Evolutionary conservation across 2,113 vertebrate species (phyloP), one percentile per base, ranked within the genome.

Genomic region (Dicerorhinus sumatrensis): DNA sequence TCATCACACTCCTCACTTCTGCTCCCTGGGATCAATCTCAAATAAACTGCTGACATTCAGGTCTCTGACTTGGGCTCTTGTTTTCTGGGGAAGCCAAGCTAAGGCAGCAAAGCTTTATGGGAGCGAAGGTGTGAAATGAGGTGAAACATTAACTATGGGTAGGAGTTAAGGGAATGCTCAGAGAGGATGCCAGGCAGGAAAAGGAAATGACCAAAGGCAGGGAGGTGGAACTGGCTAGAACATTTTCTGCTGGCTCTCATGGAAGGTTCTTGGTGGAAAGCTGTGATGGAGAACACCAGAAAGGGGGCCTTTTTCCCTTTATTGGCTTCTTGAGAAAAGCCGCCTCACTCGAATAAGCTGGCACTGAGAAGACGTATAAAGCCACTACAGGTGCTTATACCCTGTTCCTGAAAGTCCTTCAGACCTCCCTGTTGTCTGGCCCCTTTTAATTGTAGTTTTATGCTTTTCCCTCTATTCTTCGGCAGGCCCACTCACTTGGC

Each of bases 61-160:
- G 73, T 27, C 56, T 95, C 42, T 91, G 93, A 93, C 69, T 83
- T 5, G 6, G 62, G 14, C 58, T 96, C 72, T 86, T 95, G 73
- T 95, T 91, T 94, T 75, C 46, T 73, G 18, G 62, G 82, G 54
- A 79, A 70, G 58, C n/a, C 63, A 72, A 88, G 76, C 1, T 11
- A 60, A 96, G 67, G 36, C 75, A 80, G 62, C 51, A 92, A 79
- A 56, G 48, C 63, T 31, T 83, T 36, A 31, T 39, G 56, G 42
- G 56, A 96, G 54, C 65, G 67, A 60, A 62, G 76, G 54, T 9
- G 2, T 79, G 67, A 83, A 95, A 86, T 82, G 83, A 82, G 9
- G 82, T 73, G n/a, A 36, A 83, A 89, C 27, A 0, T 81, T 81
- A 70, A 84, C 69, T 60, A 4, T 73, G 51, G 58, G 58, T 48